Conservation (phyloP, 2,888 invertebrate genomes). For the Scaeva pyrastri region DNA sequence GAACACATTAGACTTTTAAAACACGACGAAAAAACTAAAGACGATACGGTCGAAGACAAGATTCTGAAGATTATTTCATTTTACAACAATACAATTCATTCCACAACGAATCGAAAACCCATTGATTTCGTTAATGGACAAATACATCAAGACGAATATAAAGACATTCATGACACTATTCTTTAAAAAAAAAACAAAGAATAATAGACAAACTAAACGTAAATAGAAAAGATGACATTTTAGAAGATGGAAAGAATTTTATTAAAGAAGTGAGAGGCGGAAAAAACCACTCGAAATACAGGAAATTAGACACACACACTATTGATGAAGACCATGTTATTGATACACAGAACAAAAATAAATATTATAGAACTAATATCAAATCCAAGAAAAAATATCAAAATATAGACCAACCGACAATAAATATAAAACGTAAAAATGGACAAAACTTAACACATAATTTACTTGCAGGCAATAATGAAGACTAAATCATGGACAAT, state of each 20-base stretch:
- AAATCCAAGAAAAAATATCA: background rate
- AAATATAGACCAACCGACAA: background rate
- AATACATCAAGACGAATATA: conserved; percentile 34
- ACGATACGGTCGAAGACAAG: background rate
- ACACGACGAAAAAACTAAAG: background rate
- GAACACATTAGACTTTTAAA: background rate
- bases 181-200: background rate
- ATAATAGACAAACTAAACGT: conserved; percentile 3
- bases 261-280: background rate
- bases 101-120: conserved; percentile 6
- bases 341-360: background rate
- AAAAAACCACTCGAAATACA: background rate
- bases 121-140: conserved; percentile 25
- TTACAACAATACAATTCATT: background rate
- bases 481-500: too few species aligned
- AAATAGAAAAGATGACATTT: background rate
- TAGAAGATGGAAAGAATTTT: conserved; percentile 28
- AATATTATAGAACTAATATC: background rate
- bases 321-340: background rate
- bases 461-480: too few species aligned
- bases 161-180: conserved; percentile 29
- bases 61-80: background rate
- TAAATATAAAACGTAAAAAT: too few species aligned
- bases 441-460: too few species aligned
- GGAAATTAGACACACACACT: background rate